Conservation (phyloP, 2,113 vertebrate species). For the Etia nguti region DNA sequence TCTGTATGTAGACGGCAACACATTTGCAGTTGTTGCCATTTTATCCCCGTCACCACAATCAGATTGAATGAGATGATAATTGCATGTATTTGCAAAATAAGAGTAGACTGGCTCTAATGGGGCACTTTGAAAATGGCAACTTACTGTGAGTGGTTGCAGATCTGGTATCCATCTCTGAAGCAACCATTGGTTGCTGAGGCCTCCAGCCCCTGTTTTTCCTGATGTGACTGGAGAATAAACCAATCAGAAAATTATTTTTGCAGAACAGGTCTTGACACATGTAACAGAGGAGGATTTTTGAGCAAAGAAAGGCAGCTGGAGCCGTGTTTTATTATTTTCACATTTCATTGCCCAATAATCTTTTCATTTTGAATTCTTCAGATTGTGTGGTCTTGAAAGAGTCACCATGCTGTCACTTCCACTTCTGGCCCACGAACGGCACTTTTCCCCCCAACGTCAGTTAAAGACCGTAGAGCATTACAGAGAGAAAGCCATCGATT, state of each 20-base stretch:
- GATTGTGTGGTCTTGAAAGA: not conserved
- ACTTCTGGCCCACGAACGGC: not conserved
- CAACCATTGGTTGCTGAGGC: not conserved
- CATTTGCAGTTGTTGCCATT: not conserved
- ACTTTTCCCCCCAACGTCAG: not conserved
- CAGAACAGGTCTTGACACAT: not conserved
- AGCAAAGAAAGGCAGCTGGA: not conserved
- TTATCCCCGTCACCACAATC: not conserved
- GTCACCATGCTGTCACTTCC: not conserved
- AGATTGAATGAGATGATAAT: not conserved
- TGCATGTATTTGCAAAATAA: not conserved
- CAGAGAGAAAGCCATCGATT: not conserved
- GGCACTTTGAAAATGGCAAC: not conserved
- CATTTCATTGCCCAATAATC: not conserved
- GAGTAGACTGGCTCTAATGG: not conserved
- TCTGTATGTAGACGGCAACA: not conserved
- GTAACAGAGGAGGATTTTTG: not conserved
- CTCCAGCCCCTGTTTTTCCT: not conserved
- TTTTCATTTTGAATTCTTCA: not conserved
- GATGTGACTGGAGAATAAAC: not conserved
- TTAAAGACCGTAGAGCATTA: fast-evolving
- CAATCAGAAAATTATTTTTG: not conserved
- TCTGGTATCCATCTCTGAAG: not conserved
- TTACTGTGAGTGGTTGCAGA: not conserved
- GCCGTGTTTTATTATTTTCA: not conserved